A percentile compares a stretch with the other conserved stretches of the same genome.
Conservation (phyloP, 1,140 invertebrate species). For the Chymomyza costata region DNA sequence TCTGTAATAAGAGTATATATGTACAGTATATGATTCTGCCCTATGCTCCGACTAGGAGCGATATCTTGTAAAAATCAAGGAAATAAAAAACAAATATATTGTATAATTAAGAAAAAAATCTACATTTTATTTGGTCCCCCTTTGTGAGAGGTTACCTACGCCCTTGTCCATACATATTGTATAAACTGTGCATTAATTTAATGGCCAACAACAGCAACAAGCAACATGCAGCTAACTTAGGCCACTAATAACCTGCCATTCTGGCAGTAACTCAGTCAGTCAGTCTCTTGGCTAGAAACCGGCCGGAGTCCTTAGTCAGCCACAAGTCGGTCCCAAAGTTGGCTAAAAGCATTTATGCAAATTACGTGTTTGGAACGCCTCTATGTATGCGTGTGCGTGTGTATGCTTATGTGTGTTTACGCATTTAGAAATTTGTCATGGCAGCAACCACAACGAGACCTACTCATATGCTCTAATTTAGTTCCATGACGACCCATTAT, state of each 20-base stretch:
- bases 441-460: slow-evolving; percentile 12
- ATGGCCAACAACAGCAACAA: slow-evolving; percentile 53
- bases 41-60: too few relatives aligned
- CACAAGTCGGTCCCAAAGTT: slow-evolving; percentile 60
- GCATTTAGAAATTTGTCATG: slow-evolving; percentile 15
- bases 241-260: slow-evolving; percentile 50
- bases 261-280: slow-evolving; percentile 13
- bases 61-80: too few relatives aligned
- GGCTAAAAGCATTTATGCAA: slow-evolving; percentile 54
- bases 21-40: too few relatives aligned
- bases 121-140: too few relatives aligned
- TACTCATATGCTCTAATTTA: slow-evolving; percentile 42
- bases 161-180: slow-evolving; percentile 30
- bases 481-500: slow-evolving; percentile 54
- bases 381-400: slow-evolving; percentile 10
- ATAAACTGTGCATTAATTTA: slow-evolving; percentile 59
- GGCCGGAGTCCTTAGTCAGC: slow-evolving; percentile 15
- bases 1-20: too few relatives aligned
- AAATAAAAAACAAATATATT: too few relatives aligned
- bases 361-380: slow-evolving; percentile 22
- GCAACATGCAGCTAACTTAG: too few relatives aligned
- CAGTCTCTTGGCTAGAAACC: neutral
- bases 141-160: neutral
- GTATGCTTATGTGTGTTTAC: slow-evolving; percentile 7
- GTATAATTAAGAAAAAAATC: too few relatives aligned